A percentile compares a stretch with the other conserved stretches of the same genome.
These are phyloP conservation scores for Crambe crambe DNA, from an alignment of 37 sponge, comb jelly and placozoan species.

Conservation along the genomic window DNA sequence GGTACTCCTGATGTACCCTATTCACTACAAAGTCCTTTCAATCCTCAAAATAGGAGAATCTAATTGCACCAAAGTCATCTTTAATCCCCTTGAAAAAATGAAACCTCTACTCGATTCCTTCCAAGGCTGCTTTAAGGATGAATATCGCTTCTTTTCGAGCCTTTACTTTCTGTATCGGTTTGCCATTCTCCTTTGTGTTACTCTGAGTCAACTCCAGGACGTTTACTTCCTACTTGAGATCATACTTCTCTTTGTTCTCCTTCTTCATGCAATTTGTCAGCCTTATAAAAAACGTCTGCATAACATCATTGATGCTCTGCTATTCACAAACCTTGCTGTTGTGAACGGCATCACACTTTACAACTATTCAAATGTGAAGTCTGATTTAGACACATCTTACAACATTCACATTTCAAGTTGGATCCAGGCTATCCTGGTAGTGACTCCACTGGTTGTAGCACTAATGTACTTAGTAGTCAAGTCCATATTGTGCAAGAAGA, in stretches of 20 bases:
- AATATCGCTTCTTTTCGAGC: slow-evolving; percentile 29
- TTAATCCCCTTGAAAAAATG: slow-evolving; percentile 13
- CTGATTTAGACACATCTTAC: background rate
- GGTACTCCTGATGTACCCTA: slow-evolving; percentile 17
- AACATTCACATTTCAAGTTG: background rate
- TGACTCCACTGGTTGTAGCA: background rate
- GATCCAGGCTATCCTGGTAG: background rate
- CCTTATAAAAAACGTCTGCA: slow-evolving; percentile 18
- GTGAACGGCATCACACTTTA: slow-evolving; percentile 17
- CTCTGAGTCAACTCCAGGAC: background rate
- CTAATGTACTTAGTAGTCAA: background rate
- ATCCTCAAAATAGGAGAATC: background rate
- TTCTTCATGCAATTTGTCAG: slow-evolving; percentile 5
- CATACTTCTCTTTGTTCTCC: background rate
- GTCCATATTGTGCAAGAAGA: too few relatives aligned
- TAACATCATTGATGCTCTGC: slow-evolving; percentile 7
- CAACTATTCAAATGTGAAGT: background rate
- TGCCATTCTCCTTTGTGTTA: background rate
- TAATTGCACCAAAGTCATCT: background rate
- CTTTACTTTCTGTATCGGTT: slow-evolving; percentile 18
- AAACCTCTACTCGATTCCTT: slow-evolving; percentile 31
- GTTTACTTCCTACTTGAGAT: background rate
- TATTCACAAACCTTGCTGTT: slow-evolving; percentile 13
- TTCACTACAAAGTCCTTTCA: slow-evolving; percentile 18
- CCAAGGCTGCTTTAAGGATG: slow-evolving; percentile 33